Evolutionary conservation across 1,140 invertebrate species (phyloP), one percentile per base, ranked within the genome.

Genomic region (Rhyzopertha dominica): DNA sequence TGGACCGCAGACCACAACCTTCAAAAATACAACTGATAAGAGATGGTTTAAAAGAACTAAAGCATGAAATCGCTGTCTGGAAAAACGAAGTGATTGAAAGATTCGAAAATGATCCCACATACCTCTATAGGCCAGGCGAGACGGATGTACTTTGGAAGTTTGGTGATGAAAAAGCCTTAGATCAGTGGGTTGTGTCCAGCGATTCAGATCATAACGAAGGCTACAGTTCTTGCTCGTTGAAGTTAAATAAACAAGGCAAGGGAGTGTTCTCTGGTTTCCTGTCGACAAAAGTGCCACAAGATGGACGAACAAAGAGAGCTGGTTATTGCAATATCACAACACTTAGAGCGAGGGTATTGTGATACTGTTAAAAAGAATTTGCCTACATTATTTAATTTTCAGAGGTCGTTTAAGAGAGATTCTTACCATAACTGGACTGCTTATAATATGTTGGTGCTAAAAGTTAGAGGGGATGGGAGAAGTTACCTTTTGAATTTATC

Each of bases 401-500:
- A 85, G 75, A 90, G 83, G 79, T 89, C 91, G n/a, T 96, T 96
- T 65, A 77, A 82, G 61, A 71, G 87, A 10, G 72, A 79, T 9
- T 25, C 70, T 8, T 75, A 74, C 19, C 80, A 77, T 56, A 76
- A 93, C 57, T 96, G 89, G 88, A 54, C 51, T 1, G 26, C 64
- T 1, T 96, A 90, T 59, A 94, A 89, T 36, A 88, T 89, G 58
- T 56, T 98, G 18, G 76, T 92, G 3, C 65, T 98, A 53, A 78
- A 84, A 69, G 70, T 95, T 0, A 74, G 92, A 60, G 95, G 95
- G 1, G 95, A 98, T 74, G 95, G 95, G 4, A 72, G 95, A 37
- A 76, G 77, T 4, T 98, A 97, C 65, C 63, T 84, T 47, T 59
- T 97, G 13, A 89, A 88, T 67, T 66, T 98, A 34, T 70, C 75